Evolutionary conservation across 1,140 invertebrate species (phyloP).

Genomic region (Ptiloglossa arizonensis): DNA sequence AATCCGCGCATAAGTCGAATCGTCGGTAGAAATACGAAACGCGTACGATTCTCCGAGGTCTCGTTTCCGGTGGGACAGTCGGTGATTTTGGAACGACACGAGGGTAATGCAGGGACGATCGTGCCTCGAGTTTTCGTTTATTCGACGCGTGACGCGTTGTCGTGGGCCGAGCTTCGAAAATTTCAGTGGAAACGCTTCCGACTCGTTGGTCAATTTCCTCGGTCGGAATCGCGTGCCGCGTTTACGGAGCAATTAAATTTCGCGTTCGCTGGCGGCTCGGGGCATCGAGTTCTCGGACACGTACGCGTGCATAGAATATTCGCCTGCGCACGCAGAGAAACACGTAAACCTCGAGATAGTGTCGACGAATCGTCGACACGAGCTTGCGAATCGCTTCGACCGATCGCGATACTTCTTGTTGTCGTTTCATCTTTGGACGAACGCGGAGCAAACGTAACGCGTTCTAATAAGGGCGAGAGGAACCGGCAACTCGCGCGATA

Average conservation of each 20-base stretch:
- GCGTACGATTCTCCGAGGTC: neutral
- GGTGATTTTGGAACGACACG: slow-evolving; percentile 1
- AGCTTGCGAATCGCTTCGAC: slow-evolving; percentile 12
- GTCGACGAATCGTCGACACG: slow-evolving; percentile 36
- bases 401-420: too few relatives aligned
- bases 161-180: neutral
- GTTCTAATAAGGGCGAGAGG: neutral
- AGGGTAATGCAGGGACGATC: slow-evolving; percentile 15
- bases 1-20: neutral
- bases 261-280: neutral
- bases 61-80: neutral
- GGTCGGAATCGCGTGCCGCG: neutral
- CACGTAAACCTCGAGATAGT: slow-evolving; percentile 40
- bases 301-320: slow-evolving; percentile 47
- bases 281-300: slow-evolving; percentile 29
- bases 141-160: neutral
- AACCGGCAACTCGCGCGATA: neutral
- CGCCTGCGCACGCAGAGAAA: slow-evolving; percentile 31
- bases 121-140: slow-evolving; percentile 25
- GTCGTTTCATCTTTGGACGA: too few relatives aligned
- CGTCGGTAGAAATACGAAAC: neutral
- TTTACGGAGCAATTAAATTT: slow-evolving; percentile 14
- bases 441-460: neutral
- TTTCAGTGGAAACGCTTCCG: neutral
- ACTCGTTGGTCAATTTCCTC: neutral